Evolutionary conservation across 2,797 vertebrate species (phyloP).

Genomic region (Malurus splendens): DNA sequence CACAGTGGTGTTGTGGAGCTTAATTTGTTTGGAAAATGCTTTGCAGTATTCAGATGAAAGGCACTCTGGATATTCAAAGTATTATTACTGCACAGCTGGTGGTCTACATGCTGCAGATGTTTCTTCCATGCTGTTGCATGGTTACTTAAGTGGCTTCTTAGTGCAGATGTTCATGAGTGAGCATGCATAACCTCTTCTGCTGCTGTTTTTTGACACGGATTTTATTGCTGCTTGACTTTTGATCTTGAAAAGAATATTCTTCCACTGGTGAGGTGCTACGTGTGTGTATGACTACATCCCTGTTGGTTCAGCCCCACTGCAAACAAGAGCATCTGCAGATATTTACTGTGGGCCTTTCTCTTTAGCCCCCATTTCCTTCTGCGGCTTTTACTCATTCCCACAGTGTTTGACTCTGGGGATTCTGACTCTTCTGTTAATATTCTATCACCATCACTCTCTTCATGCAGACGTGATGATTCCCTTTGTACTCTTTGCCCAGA

Average conservation of each 20-base stretch:
- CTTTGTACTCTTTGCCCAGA: conserved; percentile 50
- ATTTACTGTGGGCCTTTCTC: conserved; percentile 50
- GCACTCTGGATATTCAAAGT: conserved; percentile 47
- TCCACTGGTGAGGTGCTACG: conserved; percentile 11
- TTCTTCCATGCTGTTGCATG: conserved; percentile 53
- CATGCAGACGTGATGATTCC: conserved; percentile 26
- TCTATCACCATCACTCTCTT: conserved; percentile 36
- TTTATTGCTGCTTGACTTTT: conserved; percentile 62
- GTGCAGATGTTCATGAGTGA: conserved; percentile 56
- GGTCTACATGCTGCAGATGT: conserved; percentile 64
- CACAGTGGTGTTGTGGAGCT: conserved; percentile 40
- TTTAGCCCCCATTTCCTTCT: conserved; percentile 51
- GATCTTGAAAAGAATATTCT: conserved; percentile 49
- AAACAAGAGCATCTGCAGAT: conserved; percentile 49
- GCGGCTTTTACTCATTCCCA: conserved; percentile 31
- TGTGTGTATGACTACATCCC: conserved; percentile 16
- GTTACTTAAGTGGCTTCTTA: conserved; percentile 53
- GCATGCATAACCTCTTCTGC: conserved; percentile 33
- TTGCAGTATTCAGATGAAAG: conserved; percentile 60
- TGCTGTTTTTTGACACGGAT: background rate
- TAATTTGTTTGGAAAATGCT: conserved; percentile 62
- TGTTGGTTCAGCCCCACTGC: conserved; percentile 11
- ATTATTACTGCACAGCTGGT: conserved; percentile 61
- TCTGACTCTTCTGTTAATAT: conserved; percentile 32
- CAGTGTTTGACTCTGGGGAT: conserved; percentile 8